Evolutionary conservation across 2,888 invertebrate species (phyloP).

Genomic region (Thera obeliscata): DNA sequence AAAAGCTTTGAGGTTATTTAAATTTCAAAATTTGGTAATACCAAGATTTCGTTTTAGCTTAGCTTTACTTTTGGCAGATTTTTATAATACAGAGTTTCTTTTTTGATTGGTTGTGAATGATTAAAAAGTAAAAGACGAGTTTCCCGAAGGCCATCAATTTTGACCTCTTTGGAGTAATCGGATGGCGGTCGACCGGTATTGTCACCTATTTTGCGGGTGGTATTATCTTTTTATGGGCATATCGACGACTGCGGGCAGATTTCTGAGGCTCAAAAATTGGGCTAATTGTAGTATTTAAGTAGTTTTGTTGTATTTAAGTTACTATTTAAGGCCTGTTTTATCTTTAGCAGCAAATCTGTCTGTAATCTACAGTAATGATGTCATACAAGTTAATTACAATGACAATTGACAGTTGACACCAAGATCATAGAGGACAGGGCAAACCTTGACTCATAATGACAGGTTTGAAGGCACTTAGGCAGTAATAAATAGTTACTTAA

Average conservation of each 20-base stretch:
- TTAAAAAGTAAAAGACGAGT: conserved; percentile 1
- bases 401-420: conserved; percentile 24
- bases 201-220: conserved; percentile 24
- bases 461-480: conserved; percentile 1
- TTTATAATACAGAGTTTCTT: no score
- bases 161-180: conserved; percentile 13
- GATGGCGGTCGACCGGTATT: conserved; percentile 23
- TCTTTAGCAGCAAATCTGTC: neutral
- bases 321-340: neutral
- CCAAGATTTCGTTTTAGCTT: no score
- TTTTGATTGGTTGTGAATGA: neutral
- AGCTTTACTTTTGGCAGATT: no score
- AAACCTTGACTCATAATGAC: conserved; percentile 28
- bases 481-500: neutral
- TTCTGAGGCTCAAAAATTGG: neutral
- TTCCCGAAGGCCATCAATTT: conserved; percentile 10
- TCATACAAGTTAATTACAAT: conserved; percentile 15
- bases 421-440: conserved; percentile 24
- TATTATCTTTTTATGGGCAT: conserved; percentile 15
- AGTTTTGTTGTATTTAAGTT: neutral
- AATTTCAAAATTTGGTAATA: no score
- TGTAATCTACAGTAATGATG: neutral
- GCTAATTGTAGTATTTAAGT: neutral
- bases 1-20: no score
- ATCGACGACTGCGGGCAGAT: neutral